These are phyloP conservation scores for Achlya flavicornis DNA, from an alignment of 2,888 invertebrate genomes.

Conservation along the genomic window DNA sequence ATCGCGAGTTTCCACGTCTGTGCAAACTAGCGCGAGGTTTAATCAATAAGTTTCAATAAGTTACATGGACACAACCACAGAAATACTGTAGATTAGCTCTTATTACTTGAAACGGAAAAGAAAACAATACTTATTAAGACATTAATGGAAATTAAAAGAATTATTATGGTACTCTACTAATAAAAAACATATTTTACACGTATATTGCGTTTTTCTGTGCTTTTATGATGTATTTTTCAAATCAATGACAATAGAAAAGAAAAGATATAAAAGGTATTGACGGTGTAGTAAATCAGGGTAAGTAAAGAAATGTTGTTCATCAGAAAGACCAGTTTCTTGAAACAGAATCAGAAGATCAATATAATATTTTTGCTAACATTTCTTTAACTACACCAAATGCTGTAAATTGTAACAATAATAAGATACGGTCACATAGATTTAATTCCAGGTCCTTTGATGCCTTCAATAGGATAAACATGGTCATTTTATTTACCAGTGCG, in stretches of 20 bases:
- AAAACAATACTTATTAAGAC: too few relatives aligned
- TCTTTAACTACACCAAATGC: background rate
- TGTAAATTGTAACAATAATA: conserved; percentile 12
- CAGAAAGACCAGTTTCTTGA: background rate
- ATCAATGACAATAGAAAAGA: background rate
- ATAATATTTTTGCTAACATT: background rate
- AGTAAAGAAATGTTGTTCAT: background rate
- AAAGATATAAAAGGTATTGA: background rate
- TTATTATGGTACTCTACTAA: background rate
- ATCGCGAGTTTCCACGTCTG: background rate
- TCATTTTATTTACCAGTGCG: background rate
- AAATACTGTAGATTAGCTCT: too few relatives aligned
- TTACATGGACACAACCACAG: too few relatives aligned
- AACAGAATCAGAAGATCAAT: background rate
- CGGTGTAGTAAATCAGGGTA: background rate
- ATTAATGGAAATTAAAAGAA: too few relatives aligned
- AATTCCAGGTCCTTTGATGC: conserved; percentile 25
- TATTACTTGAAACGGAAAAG: too few relatives aligned
- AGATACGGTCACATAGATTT: conserved; percentile 34
- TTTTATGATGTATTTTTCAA: background rate
- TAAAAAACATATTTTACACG: too few relatives aligned
- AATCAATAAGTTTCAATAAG: background rate
- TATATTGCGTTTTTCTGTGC: background rate
- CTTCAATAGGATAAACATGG: background rate
- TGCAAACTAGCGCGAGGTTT: background rate